phyloP scores from a whole-genome alignment of 2,113 vertebrate species.

The Sapayoa aenigma region DNA sequence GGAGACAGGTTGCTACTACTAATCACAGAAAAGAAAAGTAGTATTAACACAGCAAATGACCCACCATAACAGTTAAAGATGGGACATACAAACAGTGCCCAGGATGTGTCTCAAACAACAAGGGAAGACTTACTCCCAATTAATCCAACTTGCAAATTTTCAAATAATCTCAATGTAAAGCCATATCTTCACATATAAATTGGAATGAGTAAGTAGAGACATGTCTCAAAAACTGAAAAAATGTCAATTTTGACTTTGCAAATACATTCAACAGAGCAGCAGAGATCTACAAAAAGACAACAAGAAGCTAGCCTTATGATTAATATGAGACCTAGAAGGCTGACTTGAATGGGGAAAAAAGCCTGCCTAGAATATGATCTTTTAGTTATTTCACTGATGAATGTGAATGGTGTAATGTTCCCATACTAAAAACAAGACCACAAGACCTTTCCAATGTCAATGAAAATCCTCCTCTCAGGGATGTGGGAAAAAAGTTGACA shows the following conservation, averaged over 20 bases:
- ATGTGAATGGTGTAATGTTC: fast-evolving
- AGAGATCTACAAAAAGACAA: background rate
- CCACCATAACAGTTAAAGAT: background rate
- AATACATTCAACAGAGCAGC: background rate
- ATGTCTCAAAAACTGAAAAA: background rate
- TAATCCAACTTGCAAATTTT: background rate
- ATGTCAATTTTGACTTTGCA: background rate
- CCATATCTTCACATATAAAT: background rate
- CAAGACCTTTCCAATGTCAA: background rate
- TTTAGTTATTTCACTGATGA: background rate
- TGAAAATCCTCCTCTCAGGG: background rate
- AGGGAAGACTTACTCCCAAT: background rate
- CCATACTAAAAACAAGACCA: background rate
- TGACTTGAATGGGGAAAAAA: background rate
- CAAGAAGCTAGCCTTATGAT: background rate
- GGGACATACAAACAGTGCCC: fast-evolving
- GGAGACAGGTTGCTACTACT: background rate
- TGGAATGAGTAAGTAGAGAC: background rate
- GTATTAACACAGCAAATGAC: background rate
- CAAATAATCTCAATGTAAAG: background rate
- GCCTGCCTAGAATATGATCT: background rate
- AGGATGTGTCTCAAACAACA: background rate
- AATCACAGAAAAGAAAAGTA: background rate
- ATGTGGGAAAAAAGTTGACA: background rate
- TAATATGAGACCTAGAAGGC: background rate